Evolutionary conservation across 2,113 vertebrate genomes (phyloP).

Genomic region (Thinocorus orbignyianus): DNA sequence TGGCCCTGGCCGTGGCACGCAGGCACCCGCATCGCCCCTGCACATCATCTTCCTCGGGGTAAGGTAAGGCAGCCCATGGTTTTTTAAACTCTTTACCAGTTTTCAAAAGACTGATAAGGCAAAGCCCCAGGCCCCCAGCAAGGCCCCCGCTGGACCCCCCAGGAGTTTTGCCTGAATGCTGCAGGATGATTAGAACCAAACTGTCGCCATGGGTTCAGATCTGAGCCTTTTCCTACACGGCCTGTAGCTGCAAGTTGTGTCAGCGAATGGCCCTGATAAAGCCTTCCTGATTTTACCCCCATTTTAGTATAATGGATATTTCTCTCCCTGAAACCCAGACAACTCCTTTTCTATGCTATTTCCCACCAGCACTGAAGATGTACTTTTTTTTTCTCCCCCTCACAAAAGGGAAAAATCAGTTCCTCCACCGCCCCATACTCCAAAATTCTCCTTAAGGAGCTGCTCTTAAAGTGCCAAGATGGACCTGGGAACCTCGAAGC

Average conservation of each 20-base stretch:
- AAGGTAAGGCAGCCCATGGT: fast-evolving
- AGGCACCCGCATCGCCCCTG: fast-evolving
- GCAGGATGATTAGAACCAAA: neutral
- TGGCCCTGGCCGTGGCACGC: fast-evolving
- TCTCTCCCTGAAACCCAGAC: neutral
- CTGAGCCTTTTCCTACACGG: neutral
- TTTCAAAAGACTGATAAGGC: neutral
- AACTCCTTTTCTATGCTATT: neutral
- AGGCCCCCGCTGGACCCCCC: neutral
- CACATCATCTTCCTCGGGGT: fast-evolving
- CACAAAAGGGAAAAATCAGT: neutral
- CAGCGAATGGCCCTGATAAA: neutral
- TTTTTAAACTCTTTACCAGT: neutral
- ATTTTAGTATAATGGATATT: neutral
- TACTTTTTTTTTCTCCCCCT: neutral
- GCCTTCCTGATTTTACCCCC: neutral
- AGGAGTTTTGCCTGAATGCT: neutral
- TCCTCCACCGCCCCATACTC: neutral
- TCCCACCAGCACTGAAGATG: neutral
- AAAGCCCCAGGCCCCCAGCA: neutral
- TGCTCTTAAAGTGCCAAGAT: neutral
- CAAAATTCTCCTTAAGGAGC: neutral
- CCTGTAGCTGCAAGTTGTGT: neutral
- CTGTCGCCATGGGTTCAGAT: neutral
- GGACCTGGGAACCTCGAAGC: neutral